Conservation (phyloP, 2,113 vertebrate genomes). For the Melanocharis versteri region DNA sequence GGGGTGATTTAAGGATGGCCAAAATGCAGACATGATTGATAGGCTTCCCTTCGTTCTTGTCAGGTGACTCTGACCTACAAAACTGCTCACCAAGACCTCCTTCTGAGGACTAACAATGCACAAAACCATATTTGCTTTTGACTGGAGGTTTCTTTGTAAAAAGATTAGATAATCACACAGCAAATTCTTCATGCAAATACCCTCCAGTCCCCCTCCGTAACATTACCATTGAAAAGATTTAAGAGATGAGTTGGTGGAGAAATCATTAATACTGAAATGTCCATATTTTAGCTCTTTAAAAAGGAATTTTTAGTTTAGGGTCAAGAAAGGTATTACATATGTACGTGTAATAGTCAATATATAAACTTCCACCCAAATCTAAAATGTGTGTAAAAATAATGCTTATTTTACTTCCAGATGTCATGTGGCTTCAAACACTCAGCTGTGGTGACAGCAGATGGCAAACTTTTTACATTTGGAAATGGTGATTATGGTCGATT, state of each 20-base stretch:
- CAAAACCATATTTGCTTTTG: background rate
- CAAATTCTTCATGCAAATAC: background rate
- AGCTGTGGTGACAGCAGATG: constrained; percentile 83
- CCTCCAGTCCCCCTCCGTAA: background rate
- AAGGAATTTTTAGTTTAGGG: background rate
- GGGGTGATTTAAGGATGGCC: background rate
- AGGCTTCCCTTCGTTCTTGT: background rate
- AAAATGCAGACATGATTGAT: background rate
- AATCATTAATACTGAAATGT: background rate
- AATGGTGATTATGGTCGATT: constrained; percentile 83
- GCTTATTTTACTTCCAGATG: constrained; percentile 71
- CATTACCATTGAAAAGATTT: background rate
- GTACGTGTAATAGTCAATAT: background rate
- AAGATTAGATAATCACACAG: background rate
- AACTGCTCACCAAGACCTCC: background rate
- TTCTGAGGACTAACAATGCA: background rate
- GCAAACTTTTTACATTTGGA: constrained; percentile 83
- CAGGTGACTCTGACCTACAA: background rate
- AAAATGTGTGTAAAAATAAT: background rate
- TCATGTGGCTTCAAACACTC: constrained; percentile 86
- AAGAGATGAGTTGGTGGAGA: background rate
- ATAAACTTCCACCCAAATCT: background rate
- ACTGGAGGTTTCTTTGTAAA: background rate
- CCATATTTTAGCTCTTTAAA: background rate
- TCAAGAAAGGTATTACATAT: background rate